A percentile compares a stretch with the other conserved stretches of the same genome.
These are phyloP conservation scores for Sphenopsis melanotis DNA, from an alignment of 2,797 vertebrate species.

Conservation along the genomic window DNA sequence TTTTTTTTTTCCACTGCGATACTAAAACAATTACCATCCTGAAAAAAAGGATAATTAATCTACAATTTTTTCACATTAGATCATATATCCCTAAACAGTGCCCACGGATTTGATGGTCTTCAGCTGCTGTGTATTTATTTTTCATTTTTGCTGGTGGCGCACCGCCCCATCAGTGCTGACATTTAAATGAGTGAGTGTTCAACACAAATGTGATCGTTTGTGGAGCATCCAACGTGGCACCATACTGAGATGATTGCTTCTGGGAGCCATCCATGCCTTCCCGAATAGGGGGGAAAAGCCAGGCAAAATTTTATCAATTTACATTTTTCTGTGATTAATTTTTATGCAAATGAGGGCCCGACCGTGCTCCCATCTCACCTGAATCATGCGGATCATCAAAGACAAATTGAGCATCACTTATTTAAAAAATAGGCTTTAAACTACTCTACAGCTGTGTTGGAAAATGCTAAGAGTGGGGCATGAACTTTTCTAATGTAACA, in stretches of 20 bases:
- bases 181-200: constrained; percentile 98
- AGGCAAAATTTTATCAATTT: constrained; percentile 88
- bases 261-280: constrained; percentile 83
- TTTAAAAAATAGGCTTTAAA: constrained; percentile 86
- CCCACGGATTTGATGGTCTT: constrained; percentile 78
- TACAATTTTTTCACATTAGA: constrained; percentile 88
- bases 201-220: constrained; percentile 92
- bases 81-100: constrained; percentile 80
- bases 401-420: constrained; percentile 87
- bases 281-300: constrained; percentile 80
- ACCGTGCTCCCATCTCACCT: constrained; percentile 86
- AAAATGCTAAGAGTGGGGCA: constrained; percentile 81
- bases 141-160: constrained; percentile 76
- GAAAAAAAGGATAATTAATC: constrained; percentile 91
- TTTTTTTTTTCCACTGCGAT: constrained; percentile 74
- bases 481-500: constrained; percentile 78
- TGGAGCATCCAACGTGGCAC: constrained; percentile 89
- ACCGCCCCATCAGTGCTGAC: constrained; percentile 91
- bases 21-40: constrained; percentile 90
- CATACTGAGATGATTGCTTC: constrained; percentile 94
- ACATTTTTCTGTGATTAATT: constrained; percentile 92
- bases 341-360: constrained; percentile 87
- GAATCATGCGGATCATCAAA: constrained; percentile 88
- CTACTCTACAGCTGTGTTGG: constrained; percentile 84
- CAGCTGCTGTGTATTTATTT: constrained; percentile 83